Evolutionary conservation across 2,888 invertebrate genomes (phyloP).

Genomic region (Autographa pulchrina): DNA sequence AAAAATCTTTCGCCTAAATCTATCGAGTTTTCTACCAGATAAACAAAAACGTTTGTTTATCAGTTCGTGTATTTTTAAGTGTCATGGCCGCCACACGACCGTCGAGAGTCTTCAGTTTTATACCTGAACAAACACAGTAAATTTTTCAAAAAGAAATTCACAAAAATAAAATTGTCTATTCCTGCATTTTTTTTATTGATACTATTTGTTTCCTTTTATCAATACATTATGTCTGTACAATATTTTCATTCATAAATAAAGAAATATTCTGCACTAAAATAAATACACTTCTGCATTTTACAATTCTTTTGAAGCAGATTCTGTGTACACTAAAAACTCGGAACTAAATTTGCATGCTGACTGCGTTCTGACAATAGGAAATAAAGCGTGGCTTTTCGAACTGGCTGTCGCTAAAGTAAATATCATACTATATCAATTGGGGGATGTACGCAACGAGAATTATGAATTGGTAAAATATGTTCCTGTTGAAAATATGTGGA

Average conservation of each 20-base stretch:
- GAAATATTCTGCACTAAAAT: constrained; percentile 8
- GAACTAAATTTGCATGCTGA: constrained; percentile 43
- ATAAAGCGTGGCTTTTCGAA: constrained; percentile 41
- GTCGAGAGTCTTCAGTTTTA: not conserved
- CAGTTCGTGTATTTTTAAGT: not conserved
- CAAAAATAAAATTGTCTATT: not conserved
- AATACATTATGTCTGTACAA: not conserved
- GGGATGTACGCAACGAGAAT: constrained; percentile 50
- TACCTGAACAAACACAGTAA: not conserved
- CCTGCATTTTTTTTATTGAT: not conserved
- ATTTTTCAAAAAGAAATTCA: not conserved
- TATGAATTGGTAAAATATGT: constrained; percentile 40
- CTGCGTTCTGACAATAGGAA: constrained; percentile 49
- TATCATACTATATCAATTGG: constrained; percentile 56
- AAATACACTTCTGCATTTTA: constrained; percentile 15
- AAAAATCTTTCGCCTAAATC: not conserved
- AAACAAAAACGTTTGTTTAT: not conserved
- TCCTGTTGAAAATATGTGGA: not conserved
- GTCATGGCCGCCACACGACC: not conserved
- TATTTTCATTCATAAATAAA: not conserved
- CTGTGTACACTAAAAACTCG: constrained; percentile 17
- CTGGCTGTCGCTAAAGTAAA: constrained; percentile 52
- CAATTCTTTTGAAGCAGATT: constrained; percentile 42
- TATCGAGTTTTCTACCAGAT: not conserved
- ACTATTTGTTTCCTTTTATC: not conserved